Evolutionary conservation across 2,888 invertebrate species (phyloP).

Genomic region (Clanis bilineata): DNA sequence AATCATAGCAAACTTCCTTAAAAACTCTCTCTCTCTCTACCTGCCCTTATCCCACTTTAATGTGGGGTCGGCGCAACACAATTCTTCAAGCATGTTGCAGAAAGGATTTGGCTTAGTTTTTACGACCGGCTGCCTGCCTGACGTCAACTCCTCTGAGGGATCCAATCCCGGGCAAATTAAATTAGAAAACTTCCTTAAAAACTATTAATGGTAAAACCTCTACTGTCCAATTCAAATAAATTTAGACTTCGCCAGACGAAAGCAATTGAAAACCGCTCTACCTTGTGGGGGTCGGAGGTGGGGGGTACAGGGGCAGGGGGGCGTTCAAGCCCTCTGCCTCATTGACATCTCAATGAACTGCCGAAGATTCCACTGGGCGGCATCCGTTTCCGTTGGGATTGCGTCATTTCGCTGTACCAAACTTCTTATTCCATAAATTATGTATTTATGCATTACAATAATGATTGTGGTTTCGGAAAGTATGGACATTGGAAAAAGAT

Average conservation of each 20-base stretch:
- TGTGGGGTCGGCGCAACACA: no score
- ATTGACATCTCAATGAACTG: conserved; percentile 21
- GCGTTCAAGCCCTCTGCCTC: conserved; percentile 11
- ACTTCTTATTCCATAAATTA: background rate
- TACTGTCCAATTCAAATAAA: background rate
- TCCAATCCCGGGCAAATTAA: no score
- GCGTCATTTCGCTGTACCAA: background rate
- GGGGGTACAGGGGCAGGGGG: background rate
- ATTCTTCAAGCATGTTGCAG: no score
- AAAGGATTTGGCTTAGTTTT: no score
- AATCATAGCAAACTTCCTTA: no score
- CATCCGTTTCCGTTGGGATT: conserved; percentile 9
- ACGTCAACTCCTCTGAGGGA: no score
- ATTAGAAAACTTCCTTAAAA: background rate
- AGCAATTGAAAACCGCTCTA: background rate
- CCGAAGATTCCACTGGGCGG: conserved; percentile 20
- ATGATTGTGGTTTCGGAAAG: background rate
- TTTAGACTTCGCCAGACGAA: background rate
- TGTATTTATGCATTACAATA: background rate
- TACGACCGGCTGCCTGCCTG: no score
- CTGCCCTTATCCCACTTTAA: no score
- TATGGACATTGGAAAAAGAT: background rate
- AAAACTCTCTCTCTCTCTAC: no score
- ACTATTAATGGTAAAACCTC: no score
- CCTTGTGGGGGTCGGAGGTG: background rate